Percentiles rank a stretch among this genome's conserved stretches.
These are phyloP conservation scores for Drosophila macrospina DNA, from an alignment of 2,888 invertebrate species.

Conservation along the genomic window DNA sequence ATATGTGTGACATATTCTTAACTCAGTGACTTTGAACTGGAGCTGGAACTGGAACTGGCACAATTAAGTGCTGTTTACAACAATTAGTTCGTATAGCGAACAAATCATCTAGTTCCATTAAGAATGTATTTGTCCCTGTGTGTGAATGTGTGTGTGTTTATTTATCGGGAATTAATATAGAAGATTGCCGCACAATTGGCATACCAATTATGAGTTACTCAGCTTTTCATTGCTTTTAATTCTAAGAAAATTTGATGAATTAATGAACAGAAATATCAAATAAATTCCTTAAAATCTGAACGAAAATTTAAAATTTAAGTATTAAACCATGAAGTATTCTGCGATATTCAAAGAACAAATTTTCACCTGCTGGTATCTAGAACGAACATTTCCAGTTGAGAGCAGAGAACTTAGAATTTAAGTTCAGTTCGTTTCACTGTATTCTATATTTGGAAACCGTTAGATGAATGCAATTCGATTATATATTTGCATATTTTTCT, in stretches of 20 bases:
- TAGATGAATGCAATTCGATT: neutral
- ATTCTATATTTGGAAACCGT: slow-evolving; percentile 2
- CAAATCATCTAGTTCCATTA: slow-evolving; percentile 3
- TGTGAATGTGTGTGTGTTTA: neutral
- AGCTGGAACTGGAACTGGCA: neutral
- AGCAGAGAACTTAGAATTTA: neutral
- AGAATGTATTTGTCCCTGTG: neutral
- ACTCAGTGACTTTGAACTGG: slow-evolving; percentile 10
- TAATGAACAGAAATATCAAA: neutral
- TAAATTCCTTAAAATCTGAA: neutral
- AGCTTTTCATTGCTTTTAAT: neutral
- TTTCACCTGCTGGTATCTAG: too few relatives aligned
- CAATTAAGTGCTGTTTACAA: slow-evolving; percentile 33
- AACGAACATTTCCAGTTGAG: neutral
- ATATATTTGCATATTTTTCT: slow-evolving; percentile 13
- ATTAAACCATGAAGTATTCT: too few relatives aligned
- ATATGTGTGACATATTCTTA: slow-evolving; percentile 19
- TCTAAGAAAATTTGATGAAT: neutral
- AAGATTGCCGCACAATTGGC: slow-evolving; percentile 1
- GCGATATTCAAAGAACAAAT: too few relatives aligned
- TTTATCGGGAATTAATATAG: slow-evolving; percentile 12
- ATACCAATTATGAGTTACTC: neutral
- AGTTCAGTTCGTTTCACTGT: neutral
- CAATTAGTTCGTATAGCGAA: slow-evolving; percentile 35
- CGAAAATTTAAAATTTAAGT: too few relatives aligned